Evolutionary conservation across 2,888 invertebrate genomes (phyloP).

Genomic region (Phania funesta): DNA sequence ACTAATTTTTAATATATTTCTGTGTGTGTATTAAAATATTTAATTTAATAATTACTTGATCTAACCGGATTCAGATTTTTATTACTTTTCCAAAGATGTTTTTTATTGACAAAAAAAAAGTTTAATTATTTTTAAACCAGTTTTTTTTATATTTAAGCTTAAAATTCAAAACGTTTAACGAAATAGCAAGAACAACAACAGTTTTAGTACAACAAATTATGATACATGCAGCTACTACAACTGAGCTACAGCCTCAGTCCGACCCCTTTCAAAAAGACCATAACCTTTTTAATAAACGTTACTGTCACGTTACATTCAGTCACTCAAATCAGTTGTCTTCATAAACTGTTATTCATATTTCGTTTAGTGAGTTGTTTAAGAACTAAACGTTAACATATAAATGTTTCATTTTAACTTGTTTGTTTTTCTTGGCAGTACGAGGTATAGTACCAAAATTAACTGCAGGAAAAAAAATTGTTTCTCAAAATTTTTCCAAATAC

Average conservation of each 20-base stretch:
- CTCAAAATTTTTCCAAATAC: too few relatives aligned
- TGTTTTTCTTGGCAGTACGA: too few relatives aligned
- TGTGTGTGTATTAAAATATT: constrained; percentile 1
- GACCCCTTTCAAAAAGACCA: constrained; percentile 22
- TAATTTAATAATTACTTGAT: background rate
- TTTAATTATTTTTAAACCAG: constrained; percentile 41
- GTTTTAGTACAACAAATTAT: too few relatives aligned
- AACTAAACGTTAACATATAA: too few relatives aligned
- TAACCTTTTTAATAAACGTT: background rate
- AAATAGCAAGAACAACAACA: constrained; percentile 19
- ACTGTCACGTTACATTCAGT: constrained; percentile 14
- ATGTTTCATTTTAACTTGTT: too few relatives aligned
- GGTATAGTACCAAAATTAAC: too few relatives aligned
- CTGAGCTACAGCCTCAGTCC: constrained; percentile 5
- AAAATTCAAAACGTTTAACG: constrained; percentile 39
- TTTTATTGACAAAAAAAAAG: background rate
- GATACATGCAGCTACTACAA: constrained; percentile 41
- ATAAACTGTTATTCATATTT: too few relatives aligned
- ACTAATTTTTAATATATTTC: background rate
- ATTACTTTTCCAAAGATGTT: background rate
- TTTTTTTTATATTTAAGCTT: constrained; percentile 33
- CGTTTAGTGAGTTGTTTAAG: too few relatives aligned
- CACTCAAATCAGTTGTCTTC: too few relatives aligned
- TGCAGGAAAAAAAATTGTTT: too few relatives aligned
- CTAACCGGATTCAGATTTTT: constrained; percentile 57